Base-by-base conservation (phyloP, 2,113 vertebrate genomes). In the Orthonyx spaldingii region DNA sequence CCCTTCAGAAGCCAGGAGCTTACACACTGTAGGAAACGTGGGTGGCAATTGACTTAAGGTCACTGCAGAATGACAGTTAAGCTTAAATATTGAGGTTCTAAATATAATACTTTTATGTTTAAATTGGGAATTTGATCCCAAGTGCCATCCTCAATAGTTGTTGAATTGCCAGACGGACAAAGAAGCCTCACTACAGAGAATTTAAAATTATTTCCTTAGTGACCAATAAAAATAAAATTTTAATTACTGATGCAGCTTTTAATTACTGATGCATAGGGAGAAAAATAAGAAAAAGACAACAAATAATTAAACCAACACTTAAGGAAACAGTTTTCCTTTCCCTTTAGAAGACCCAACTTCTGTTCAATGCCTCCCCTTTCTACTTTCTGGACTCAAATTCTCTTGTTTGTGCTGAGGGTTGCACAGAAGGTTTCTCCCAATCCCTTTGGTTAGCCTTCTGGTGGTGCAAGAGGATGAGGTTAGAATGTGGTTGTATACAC, bases 191-290 rank as follows among this genome's bases (percentile, higher is more conserved):
- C 22, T 2, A 24, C 0, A 15, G 7, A 22, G 4, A 87, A 65
- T 49, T 81, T 69, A 42, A 82, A 70, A 30, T 4, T 3, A 32
- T 84, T 94, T 84, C 13, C 14, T 65, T 64, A 42, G 55, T 63
- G 15, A 41, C 1, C 0, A 9, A 16, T 27, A 33, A 35, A 82
- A 87, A 66, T 2, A 47, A 28, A 3, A 1, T 71, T 92, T 71
- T 63, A 87, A 22, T 35, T 79, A 42, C 8, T 60, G 2, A 47
- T 27, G 7, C 23, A 20, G 9, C 3, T 86, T 50, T 59, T 27
- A n/a, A n/a, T n/a, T n/a, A n/a, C n/a, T n/a, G n/a, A n/a, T n/a
- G 1, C 13, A 3, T 33, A 13, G 4, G 3, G 17, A 47, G 23
- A 41, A 5, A 7, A 41, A 35, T 6, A 14, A 24, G 3, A 13